Conservation (phyloP, 2,888 invertebrate genomes). For the Megamerina dolium region DNA sequence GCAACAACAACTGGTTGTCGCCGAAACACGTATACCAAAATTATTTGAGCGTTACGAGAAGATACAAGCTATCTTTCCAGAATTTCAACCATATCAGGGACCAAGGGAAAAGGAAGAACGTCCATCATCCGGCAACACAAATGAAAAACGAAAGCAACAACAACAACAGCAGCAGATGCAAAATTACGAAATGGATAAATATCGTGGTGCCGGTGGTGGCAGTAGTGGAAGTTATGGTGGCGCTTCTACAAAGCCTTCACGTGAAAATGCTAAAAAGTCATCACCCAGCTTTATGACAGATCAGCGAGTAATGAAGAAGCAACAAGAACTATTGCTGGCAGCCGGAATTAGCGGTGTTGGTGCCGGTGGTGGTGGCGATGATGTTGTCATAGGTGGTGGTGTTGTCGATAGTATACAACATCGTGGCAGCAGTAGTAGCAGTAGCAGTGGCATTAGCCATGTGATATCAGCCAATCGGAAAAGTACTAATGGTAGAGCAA, state of each 20-base stretch:
- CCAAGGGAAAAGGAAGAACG: slow-evolving; percentile 20
- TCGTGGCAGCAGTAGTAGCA: slow-evolving; percentile 8
- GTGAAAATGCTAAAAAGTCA: slow-evolving; percentile 46
- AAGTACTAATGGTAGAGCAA: slow-evolving; percentile 30
- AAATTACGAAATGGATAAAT: slow-evolving; percentile 29
- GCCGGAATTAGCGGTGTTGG: slow-evolving; percentile 22
- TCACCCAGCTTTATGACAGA: slow-evolving; percentile 39
- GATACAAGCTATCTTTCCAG: slow-evolving; percentile 72
- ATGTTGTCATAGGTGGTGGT: slow-evolving; percentile 18
- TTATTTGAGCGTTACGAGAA: slow-evolving; percentile 69
- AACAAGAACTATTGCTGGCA: slow-evolving; percentile 38
- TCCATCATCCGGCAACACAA: slow-evolving; percentile 8
- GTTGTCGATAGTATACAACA: slow-evolving; percentile 10
- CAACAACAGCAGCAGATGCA: slow-evolving; percentile 18
- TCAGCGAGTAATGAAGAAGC: slow-evolving; percentile 39
- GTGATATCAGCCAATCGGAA: slow-evolving; percentile 25
- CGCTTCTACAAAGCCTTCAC: slow-evolving; percentile 37
- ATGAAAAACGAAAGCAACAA: slow-evolving; percentile 10
- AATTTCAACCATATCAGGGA: slow-evolving; percentile 53
- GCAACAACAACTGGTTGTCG: slow-evolving; percentile 11
- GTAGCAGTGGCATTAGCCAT: slow-evolving; percentile 3
- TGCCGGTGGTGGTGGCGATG: slow-evolving; percentile 22
- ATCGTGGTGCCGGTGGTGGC: slow-evolving; percentile 12
- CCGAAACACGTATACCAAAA: slow-evolving; percentile 56
- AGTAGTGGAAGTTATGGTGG: slow-evolving; percentile 5